Evolutionary conservation across 1,140 invertebrate species (phyloP).

Genomic region (Triops cancriformis): DNA sequence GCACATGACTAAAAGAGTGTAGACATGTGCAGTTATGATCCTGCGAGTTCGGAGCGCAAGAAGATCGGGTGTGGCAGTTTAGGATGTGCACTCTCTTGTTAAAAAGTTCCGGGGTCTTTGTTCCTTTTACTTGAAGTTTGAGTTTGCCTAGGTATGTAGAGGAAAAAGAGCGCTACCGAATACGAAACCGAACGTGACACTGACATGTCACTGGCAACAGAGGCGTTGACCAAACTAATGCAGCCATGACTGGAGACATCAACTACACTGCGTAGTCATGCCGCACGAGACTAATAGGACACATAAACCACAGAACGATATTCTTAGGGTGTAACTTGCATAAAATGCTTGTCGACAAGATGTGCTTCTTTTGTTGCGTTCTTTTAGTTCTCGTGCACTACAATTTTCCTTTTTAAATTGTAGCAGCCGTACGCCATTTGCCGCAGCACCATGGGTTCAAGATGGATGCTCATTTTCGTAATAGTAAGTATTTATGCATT

Average conservation of each 20-base stretch:
- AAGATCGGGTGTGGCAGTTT: background rate
- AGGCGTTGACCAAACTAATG: slow-evolving; percentile 6
- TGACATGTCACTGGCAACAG: background rate
- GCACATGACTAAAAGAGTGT: background rate
- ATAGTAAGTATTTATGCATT: background rate
- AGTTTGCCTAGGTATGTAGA: background rate
- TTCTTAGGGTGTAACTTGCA: background rate
- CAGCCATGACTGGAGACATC: background rate
- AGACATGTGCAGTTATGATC: background rate
- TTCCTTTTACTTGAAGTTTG: background rate
- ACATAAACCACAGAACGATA: background rate
- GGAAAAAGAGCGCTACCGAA: background rate
- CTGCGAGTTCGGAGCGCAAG: background rate
- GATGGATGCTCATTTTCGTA: background rate
- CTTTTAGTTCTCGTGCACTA: background rate
- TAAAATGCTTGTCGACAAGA: background rate
- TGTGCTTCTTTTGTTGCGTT: background rate
- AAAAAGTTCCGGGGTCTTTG: slow-evolving; percentile 9
- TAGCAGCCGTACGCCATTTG: background rate
- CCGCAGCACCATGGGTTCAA: background rate
- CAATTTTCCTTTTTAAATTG: background rate
- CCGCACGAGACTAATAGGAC: background rate
- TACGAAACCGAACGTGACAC: background rate
- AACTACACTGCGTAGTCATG: slow-evolving; percentile 3
- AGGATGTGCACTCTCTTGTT: background rate